phyloP scores from a whole-genome alignment of 2,113 vertebrate species.

The Apistogramma diplotaenia region DNA sequence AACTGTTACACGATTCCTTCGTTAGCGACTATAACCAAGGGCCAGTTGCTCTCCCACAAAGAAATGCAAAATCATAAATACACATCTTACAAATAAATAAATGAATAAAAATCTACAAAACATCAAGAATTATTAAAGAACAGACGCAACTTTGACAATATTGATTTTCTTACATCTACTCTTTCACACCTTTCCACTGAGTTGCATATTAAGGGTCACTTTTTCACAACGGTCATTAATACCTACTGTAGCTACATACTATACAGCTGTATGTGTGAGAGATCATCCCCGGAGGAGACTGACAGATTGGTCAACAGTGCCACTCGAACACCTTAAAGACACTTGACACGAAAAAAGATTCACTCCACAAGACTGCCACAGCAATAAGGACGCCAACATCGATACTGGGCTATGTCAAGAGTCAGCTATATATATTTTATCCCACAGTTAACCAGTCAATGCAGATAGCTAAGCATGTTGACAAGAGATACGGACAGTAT shows the following conservation, averaged over 20 bases:
- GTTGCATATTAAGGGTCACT: slow-evolving; percentile 81
- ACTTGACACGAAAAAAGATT: slow-evolving; percentile 73
- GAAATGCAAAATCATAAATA: slow-evolving; percentile 15
- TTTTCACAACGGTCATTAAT: slow-evolving; percentile 77
- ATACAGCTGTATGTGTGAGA: slow-evolving; percentile 64
- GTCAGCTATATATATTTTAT: slow-evolving; percentile 61
- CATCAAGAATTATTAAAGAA: slow-evolving; percentile 66
- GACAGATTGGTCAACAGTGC: slow-evolving; percentile 65
- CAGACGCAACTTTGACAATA: slow-evolving; percentile 73
- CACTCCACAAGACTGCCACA: slow-evolving; percentile 76
- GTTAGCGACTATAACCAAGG: slow-evolving; percentile 29
- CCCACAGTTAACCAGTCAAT: slow-evolving; percentile 72
- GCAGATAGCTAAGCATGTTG: slow-evolving; percentile 60
- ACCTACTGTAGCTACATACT: slow-evolving; percentile 76
- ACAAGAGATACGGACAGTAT: slow-evolving; percentile 28
- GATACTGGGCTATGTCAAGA: slow-evolving; percentile 72
- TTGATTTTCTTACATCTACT: slow-evolving; percentile 68
- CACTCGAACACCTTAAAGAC: slow-evolving; percentile 71
- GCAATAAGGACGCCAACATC: slow-evolving; percentile 74
- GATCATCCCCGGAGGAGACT: slow-evolving; percentile 48
- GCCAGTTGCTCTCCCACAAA: slow-evolving; percentile 35
- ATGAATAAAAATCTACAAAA: slow-evolving; percentile 33
- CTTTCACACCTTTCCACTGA: slow-evolving; percentile 75
- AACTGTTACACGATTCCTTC: slow-evolving; percentile 24
- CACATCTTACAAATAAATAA: slow-evolving; percentile 2